A percentile compares a stretch with the other conserved stretches of the same genome.
These are phyloP conservation scores for Heterodera schachtii DNA, from an alignment of 1,140 invertebrate genomes.

Conservation along the genomic window DNA sequence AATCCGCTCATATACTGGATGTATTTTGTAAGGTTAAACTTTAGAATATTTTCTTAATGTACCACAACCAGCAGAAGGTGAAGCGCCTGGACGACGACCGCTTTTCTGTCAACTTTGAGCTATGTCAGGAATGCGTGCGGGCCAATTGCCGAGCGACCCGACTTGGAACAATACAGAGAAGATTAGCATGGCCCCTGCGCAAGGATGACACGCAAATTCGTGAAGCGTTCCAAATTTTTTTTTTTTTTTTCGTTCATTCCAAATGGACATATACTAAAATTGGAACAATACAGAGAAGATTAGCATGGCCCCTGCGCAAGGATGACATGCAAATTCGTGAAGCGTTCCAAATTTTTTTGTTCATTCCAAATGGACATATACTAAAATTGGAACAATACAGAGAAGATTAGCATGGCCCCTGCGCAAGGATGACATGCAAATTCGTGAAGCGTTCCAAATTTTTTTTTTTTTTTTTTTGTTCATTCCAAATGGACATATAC, in stretches of 20 bases:
- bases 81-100: too few species aligned
- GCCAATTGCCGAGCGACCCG: too few species aligned
- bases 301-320: conserved; percentile 91
- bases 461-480: conserved; percentile 43
- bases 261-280: conserved; percentile 69
- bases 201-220: conserved; percentile 89
- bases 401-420: conserved; percentile 92
- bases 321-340: conserved; percentile 84
- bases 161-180: conserved; percentile 88
- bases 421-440: conserved; percentile 90
- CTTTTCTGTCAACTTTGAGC: too few species aligned
- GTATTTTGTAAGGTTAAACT: too few species aligned
- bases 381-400: conserved; percentile 82
- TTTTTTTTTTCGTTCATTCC: too few species aligned
- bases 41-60: too few species aligned
- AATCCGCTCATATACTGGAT: too few species aligned
- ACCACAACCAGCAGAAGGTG: too few species aligned
- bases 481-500: conserved; percentile 68
- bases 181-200: conserved; percentile 91
- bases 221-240: conserved; percentile 49
- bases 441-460: conserved; percentile 68
- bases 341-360: conserved; percentile 48
- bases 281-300: conserved; percentile 90
- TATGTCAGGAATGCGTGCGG: too few species aligned
- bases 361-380: too few species aligned